phyloP scores from a whole-genome alignment of 64 coral and sea anemone genomes.

The Stichodactyla helianthus region DNA sequence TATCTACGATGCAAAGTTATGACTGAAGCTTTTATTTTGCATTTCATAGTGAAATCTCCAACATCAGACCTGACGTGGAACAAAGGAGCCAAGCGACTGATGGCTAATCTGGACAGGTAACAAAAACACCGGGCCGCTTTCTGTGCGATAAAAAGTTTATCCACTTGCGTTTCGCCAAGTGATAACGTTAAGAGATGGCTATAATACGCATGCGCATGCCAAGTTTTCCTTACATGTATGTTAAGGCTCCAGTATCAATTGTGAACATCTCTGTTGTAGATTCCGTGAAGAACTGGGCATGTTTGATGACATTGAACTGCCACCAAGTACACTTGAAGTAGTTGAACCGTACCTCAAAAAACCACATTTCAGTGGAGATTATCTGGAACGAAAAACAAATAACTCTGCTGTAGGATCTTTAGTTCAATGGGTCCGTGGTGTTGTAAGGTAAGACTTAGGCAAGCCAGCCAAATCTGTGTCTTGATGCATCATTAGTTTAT shows the following conservation, averaged over 20 bases:
- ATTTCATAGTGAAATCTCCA: slow-evolving; percentile 76
- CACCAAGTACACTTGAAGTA: slow-evolving; percentile 76
- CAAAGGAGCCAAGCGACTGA: slow-evolving; percentile 96
- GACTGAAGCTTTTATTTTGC: not conserved
- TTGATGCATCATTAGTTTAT: not conserved
- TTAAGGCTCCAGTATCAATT: not conserved
- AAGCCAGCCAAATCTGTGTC: no score
- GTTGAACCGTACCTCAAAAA: slow-evolving; percentile 93
- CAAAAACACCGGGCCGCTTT: not conserved
- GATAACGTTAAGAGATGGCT: no score
- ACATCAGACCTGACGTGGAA: slow-evolving; percentile 97
- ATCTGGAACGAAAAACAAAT: slow-evolving; percentile 73
- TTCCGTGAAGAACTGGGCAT: slow-evolving; percentile 82
- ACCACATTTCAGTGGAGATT: slow-evolving; percentile 83
- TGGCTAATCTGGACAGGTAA: slow-evolving; percentile 98
- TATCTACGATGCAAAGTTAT: not conserved
- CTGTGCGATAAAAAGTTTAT: not conserved
- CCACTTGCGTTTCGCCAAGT: no score
- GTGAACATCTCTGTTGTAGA: slow-evolving; percentile 25
- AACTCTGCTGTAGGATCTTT: slow-evolving; percentile 86
- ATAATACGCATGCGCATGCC: no score
- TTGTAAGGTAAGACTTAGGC: slow-evolving; percentile 59
- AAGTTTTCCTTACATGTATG: no score
- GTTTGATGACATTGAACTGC: slow-evolving; percentile 85
- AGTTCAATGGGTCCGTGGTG: slow-evolving; percentile 83